Percentiles rank a stretch among this genome's conserved stretches.
Evolutionary conservation across 2,797 vertebrate species (phyloP).

Genomic region (Picus viridis): DNA sequence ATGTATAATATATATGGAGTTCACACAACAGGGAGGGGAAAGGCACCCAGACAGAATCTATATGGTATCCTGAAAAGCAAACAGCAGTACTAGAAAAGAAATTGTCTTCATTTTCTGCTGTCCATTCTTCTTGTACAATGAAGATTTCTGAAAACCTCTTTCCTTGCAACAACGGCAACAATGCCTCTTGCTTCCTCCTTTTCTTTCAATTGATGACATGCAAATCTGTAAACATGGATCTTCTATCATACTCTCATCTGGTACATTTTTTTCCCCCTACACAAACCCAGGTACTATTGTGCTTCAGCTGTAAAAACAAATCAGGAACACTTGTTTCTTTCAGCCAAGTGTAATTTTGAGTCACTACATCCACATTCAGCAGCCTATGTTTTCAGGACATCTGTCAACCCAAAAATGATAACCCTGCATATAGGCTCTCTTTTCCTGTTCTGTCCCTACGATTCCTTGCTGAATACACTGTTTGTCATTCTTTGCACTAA

Average conservation of each 20-base stretch:
- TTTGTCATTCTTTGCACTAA: not conserved
- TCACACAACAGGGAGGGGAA: accelerated
- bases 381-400: not conserved
- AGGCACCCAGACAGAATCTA: not conserved
- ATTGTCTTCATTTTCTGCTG: not conserved
- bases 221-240: not conserved
- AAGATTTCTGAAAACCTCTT: not conserved
- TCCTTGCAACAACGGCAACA: not conserved
- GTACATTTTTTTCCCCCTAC: not conserved
- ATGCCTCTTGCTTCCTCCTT: not conserved
- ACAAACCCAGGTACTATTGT: not conserved
- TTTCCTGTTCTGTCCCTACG: not conserved
- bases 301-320: not conserved
- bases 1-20: not conserved
- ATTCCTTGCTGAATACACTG: not conserved
- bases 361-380: not conserved
- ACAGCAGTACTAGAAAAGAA: not conserved
- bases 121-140: not conserved
- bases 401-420: not conserved
- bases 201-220: not conserved
- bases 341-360: not conserved
- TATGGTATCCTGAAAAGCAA: not conserved
- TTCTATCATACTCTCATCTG: not conserved
- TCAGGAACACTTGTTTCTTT: not conserved
- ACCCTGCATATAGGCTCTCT: not conserved